Evolutionary conservation across 2,113 vertebrate species (phyloP).

Genomic region (Hippolais icterina): DNA sequence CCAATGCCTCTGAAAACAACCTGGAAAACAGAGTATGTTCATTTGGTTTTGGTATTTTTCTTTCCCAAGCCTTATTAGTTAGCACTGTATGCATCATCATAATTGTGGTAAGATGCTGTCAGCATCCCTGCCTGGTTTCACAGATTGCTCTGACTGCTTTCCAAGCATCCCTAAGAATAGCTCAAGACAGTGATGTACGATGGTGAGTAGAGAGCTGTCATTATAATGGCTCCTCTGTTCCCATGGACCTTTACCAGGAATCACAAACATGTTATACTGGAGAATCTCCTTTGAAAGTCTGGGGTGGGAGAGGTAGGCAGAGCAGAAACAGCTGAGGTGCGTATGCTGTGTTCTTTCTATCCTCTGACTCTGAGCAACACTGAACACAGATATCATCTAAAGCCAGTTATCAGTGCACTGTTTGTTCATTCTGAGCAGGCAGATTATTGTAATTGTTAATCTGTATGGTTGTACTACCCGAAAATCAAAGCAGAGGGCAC

Average conservation of each 20-base stretch:
- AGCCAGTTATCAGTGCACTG: neutral
- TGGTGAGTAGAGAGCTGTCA: neutral
- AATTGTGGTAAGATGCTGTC: slow-evolving; percentile 53
- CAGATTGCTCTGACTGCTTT: slow-evolving; percentile 44
- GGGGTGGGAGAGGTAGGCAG: neutral
- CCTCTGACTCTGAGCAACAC: neutral
- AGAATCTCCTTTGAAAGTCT: neutral
- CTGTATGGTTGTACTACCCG: neutral
- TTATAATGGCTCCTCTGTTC: neutral
- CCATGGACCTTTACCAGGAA: neutral
- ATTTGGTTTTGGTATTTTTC: neutral
- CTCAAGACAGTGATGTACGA: slow-evolving; percentile 25
- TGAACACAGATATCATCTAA: neutral
- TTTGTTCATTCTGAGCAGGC: neutral
- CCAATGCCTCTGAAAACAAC: neutral
- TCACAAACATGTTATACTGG: neutral
- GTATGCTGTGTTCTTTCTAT: neutral
- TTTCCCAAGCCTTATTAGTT: neutral
- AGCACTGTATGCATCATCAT: slow-evolving; percentile 13
- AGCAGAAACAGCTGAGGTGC: neutral
- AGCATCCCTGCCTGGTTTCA: slow-evolving; percentile 21
- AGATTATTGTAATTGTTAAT: slow-evolving; percentile 15
- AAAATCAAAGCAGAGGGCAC: slow-evolving; percentile 12
- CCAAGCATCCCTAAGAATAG: slow-evolving; percentile 59
- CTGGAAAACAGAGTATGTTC: neutral